Conservation (phyloP, 2,888 invertebrate genomes). For the Drosophila aldrichi region DNA sequence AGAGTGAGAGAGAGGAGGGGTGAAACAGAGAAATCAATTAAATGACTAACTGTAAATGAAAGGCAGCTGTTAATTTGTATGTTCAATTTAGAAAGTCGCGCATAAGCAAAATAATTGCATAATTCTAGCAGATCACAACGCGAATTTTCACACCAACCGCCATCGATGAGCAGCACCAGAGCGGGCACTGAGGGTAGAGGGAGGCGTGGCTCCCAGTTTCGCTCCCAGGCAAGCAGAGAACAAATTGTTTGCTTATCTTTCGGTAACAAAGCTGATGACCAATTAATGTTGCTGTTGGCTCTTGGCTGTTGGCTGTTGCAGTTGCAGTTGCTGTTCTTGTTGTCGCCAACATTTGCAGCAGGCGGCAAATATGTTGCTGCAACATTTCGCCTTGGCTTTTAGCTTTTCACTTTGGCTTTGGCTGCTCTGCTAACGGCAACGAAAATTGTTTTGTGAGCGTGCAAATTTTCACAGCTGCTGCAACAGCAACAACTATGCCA, state of each 20-base stretch:
- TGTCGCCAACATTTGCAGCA: constrained; percentile 60
- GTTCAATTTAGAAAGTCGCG: constrained; percentile 70
- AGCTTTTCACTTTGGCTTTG: constrained; percentile 19
- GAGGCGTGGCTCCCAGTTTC: not conserved
- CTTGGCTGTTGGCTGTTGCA: constrained; percentile 33
- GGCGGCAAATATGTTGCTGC: constrained; percentile 71
- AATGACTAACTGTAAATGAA: constrained; percentile 60
- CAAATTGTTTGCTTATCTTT: constrained; percentile 75
- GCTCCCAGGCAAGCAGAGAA: constrained; percentile 43
- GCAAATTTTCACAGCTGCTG: constrained; percentile 80
- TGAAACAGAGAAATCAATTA: constrained; percentile 55
- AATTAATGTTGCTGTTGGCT: constrained; percentile 74
- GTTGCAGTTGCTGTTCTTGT: constrained; percentile 27
- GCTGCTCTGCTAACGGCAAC: constrained; percentile 72
- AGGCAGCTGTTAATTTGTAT: constrained; percentile 48
- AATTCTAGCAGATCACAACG: constrained; percentile 50
- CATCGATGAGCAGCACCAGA: not conserved
- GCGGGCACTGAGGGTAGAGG: not conserved
- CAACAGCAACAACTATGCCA: constrained; percentile 68
- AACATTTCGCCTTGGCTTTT: constrained; percentile 54
- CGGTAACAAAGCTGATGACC: constrained; percentile 73
- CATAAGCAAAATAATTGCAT: constrained; percentile 71
- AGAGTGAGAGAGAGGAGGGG: not conserved
- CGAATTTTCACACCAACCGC: constrained; percentile 59
- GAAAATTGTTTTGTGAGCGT: constrained; percentile 75